Conservation (phyloP, 2,888 invertebrate genomes). For the Heteropelma amictum region DNA sequence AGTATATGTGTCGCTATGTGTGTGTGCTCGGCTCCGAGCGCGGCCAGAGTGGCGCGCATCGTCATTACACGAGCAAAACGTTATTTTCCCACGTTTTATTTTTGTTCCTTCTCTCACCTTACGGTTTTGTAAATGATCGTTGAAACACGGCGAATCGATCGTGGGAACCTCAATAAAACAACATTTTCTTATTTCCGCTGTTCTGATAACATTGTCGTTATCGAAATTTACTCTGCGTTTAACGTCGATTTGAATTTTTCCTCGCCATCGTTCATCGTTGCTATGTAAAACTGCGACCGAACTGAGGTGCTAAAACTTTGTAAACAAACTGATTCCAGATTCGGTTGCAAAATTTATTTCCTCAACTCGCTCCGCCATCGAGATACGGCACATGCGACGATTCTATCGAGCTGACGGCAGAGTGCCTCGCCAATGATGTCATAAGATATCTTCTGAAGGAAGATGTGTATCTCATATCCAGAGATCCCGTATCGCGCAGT, state of each 20-base stretch:
- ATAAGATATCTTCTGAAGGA: slow-evolving; percentile 75
- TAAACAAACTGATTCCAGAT: slow-evolving; percentile 68
- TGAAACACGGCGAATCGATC: neutral
- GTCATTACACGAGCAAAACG: slow-evolving; percentile 9
- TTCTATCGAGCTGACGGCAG: slow-evolving; percentile 73
- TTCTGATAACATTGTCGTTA: too few relatives aligned
- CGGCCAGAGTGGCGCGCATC: neutral
- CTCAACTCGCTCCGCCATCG: slow-evolving; percentile 69
- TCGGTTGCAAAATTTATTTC: slow-evolving; percentile 74
- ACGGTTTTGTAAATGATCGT: too few relatives aligned
- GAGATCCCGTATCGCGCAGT: slow-evolving; percentile 77
- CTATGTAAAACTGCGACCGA: too few relatives aligned
- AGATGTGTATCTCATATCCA: slow-evolving; percentile 74
- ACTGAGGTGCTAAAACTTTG: too few relatives aligned
- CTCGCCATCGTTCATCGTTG: too few relatives aligned
- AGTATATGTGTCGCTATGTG: neutral
- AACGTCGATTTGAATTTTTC: too few relatives aligned
- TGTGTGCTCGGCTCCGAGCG: neutral
- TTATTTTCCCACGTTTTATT: slow-evolving; percentile 51
- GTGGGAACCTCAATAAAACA: too few relatives aligned
- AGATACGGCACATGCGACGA: slow-evolving; percentile 70
- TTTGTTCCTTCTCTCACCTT: neutral
- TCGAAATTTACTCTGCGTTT: too few relatives aligned
- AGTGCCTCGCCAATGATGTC: slow-evolving; percentile 73
- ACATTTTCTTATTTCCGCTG: too few relatives aligned